These are phyloP conservation scores for Alouatta palliata DNA, from an alignment of 2,113 vertebrate genomes.

Conservation along the genomic window DNA sequence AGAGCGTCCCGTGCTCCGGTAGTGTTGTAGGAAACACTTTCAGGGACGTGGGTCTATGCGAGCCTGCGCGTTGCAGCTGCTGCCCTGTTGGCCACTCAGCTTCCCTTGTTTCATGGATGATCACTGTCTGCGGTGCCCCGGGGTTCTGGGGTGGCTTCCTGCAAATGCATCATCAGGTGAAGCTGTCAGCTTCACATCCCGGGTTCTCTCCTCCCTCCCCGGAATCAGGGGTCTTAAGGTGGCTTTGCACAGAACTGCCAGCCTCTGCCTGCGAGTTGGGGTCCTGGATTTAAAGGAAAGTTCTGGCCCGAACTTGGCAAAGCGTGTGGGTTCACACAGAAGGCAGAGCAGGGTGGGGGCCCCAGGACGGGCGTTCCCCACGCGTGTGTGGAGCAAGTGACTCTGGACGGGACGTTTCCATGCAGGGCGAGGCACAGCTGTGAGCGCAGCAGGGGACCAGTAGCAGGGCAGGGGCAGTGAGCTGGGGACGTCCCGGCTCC, in stretches of 20 bases:
- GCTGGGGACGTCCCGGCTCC: too few species aligned
- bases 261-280: not conserved
- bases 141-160: conserved; percentile 39
- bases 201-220: not conserved
- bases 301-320: not conserved
- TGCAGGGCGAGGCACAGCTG: too few species aligned
- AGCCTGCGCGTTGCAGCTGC: not conserved
- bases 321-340: not conserved
- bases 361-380: rapidly evolving
- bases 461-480: too few species aligned
- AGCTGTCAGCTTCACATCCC: not conserved
- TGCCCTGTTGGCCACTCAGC: not conserved
- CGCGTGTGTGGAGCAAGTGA: rapidly evolving
- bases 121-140: not conserved
- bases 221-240: not conserved
- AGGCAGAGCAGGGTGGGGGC: not conserved
- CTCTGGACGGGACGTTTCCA: not conserved
- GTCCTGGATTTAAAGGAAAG: not conserved
- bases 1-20: not conserved
- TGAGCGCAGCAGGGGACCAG: too few species aligned
- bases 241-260: not conserved
- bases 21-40: not conserved
- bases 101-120: not conserved
- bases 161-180: not conserved
- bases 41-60: not conserved